phyloP scores from a whole-genome alignment of 2,797 vertebrate genomes.

The Pelodytes ibericus region DNA sequence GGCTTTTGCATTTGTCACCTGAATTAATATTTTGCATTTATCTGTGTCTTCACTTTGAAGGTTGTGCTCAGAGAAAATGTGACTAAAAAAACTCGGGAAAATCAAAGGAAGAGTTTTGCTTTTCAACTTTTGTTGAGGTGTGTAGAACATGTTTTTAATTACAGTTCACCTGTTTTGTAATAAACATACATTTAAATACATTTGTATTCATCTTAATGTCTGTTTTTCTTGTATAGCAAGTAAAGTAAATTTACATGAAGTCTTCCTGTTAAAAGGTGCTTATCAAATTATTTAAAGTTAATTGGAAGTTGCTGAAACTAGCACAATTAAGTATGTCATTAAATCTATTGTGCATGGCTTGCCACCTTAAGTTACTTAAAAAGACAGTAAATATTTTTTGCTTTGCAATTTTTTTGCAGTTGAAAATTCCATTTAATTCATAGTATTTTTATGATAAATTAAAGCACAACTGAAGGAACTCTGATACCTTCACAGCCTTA shows the following conservation, averaged over 20 bases:
- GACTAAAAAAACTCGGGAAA: slow-evolving; percentile 10
- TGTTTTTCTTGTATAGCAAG: neutral
- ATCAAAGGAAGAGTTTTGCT: slow-evolving; percentile 13
- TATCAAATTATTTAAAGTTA: no score
- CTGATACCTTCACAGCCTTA: no score
- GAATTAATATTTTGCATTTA: slow-evolving; percentile 53
- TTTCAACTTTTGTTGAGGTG: slow-evolving; percentile 24
- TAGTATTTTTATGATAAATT: no score
- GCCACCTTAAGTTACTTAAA: no score
- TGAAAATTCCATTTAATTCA: no score
- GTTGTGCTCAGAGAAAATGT: slow-evolving; percentile 34
- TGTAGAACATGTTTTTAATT: neutral
- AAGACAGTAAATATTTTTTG: no score
- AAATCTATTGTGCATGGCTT: no score
- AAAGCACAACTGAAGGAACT: no score
- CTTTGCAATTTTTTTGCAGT: no score
- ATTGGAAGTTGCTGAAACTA: no score
- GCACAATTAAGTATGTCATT: no score
- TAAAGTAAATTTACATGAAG: neutral
- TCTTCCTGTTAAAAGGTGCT: no score
- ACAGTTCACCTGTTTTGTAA: neutral
- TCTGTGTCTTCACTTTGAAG: slow-evolving; percentile 43
- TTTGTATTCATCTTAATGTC: neutral
- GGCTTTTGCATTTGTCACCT: slow-evolving; percentile 48
- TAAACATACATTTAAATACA: neutral